A percentile compares a stretch with the other conserved stretches of the same genome.
phyloP scores from a whole-genome alignment of 2,888 invertebrate genomes.

The Matsumyia berberina region DNA sequence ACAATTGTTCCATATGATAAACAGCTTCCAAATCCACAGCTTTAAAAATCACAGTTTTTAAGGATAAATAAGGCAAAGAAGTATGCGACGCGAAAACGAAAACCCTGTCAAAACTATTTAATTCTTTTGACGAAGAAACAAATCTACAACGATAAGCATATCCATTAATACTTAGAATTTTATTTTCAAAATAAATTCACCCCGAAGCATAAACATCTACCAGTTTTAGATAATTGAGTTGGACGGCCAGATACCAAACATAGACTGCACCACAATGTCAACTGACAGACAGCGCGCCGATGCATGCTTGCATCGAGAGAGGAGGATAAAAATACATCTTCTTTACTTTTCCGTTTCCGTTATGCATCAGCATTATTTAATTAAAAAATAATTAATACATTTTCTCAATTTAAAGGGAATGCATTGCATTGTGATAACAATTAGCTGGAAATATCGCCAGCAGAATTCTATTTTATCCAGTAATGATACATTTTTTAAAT shows the following conservation, averaged over 20 bases:
- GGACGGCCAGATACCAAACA: constrained; percentile 42
- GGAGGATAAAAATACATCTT: constrained; percentile 49
- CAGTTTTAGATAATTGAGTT: constrained; percentile 52
- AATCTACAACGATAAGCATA: constrained; percentile 13
- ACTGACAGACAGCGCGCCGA: constrained; percentile 28
- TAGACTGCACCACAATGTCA: constrained; percentile 30
- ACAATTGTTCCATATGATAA: too few species aligned
- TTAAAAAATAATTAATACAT: constrained; percentile 45
- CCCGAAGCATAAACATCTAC: constrained; percentile 36
- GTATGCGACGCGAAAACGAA: constrained; percentile 5
- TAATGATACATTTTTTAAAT: too few species aligned
- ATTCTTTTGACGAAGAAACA: constrained; percentile 6
- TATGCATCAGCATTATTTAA: constrained; percentile 48
- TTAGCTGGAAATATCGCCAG: background rate
- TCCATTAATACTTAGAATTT: constrained; percentile 39
- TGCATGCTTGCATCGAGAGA: constrained; percentile 15
- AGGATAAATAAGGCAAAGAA: constrained; percentile 4
- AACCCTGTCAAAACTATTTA: constrained; percentile 45
- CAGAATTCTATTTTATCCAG: too few species aligned
- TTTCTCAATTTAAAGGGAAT: constrained; percentile 13
- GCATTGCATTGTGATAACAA: constrained; percentile 17
- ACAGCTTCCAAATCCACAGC: too few species aligned
- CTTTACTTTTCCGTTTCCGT: constrained; percentile 43
- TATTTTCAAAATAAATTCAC: constrained; percentile 54
- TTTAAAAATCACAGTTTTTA: background rate